A percentile compares a stretch with the other conserved stretches of the same genome.
Conservation (phyloP, 2,888 invertebrate genomes). For the Harmothoe impar region DNA sequence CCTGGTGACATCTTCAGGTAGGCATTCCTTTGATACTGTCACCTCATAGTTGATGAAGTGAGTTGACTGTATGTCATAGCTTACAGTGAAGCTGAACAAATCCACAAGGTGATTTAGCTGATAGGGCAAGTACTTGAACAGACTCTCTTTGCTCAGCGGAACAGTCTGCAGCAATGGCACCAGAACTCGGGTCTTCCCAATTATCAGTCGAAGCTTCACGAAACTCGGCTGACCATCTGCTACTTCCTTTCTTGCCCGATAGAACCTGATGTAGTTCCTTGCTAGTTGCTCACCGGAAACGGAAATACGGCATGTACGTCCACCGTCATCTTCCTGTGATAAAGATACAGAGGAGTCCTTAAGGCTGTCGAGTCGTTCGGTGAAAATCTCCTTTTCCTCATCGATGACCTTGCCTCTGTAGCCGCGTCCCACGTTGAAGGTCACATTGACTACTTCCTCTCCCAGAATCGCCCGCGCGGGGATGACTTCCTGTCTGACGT, state of each 20-base stretch:
- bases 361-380: not conserved
- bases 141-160: not conserved
- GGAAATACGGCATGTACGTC: not conserved
- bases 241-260: conserved; percentile 30
- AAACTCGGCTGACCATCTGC: not conserved
- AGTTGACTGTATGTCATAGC: not conserved
- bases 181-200: not conserved
- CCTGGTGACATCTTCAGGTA: not conserved
- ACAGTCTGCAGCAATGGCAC: conserved; percentile 31
- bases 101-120: conserved; percentile 26
- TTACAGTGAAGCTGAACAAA: conserved; percentile 19
- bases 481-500: conserved; percentile 29
- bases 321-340: not conserved
- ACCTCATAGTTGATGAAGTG: conserved; percentile 37
- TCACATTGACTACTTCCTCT: conserved; percentile 40
- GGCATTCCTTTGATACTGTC: conserved; percentile 12
- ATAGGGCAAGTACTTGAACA: conserved; percentile 49
- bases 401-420: conserved; percentile 43
- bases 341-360: not conserved
- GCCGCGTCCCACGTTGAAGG: conserved; percentile 20
- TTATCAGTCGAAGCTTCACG: conserved; percentile 17
- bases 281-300: conserved; percentile 14
- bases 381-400: not conserved
- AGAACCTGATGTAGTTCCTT: conserved; percentile 49
- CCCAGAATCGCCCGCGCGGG: conserved; percentile 14